phyloP scores from a whole-genome alignment of 2,888 invertebrate species.

The Acanthoscelides obtectus region DNA sequence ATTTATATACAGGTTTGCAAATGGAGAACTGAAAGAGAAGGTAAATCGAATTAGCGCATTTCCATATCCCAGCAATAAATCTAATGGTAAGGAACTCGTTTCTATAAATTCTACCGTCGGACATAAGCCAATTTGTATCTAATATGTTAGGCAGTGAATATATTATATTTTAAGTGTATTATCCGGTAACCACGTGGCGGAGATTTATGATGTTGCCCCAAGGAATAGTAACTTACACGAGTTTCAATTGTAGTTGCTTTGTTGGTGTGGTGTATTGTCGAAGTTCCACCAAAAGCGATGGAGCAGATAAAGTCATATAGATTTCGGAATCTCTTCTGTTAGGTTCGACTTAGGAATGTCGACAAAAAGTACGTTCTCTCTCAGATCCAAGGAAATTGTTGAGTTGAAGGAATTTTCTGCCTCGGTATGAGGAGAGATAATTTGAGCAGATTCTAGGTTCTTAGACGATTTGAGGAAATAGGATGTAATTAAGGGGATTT shows the following conservation, averaged over 20 bases:
- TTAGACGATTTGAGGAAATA: too few relatives aligned
- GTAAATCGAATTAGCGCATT: not conserved
- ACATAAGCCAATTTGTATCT: slow-evolving; percentile 21
- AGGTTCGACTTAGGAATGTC: too few relatives aligned
- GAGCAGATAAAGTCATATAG: too few relatives aligned
- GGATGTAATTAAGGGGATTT: too few relatives aligned
- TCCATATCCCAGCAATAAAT: slow-evolving; percentile 8
- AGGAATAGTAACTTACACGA: slow-evolving; percentile 9
- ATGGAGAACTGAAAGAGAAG: not conserved
- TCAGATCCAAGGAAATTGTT: too few relatives aligned
- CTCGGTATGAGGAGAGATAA: too few relatives aligned
- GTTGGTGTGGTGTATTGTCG: not conserved
- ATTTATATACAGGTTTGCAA: too few relatives aligned
- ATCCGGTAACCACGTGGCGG: slow-evolving; percentile 4
- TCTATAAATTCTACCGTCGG: slow-evolving; percentile 17
- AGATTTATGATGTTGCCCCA: slow-evolving; percentile 7
- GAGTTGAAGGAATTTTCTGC: too few relatives aligned
- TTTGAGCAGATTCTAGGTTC: too few relatives aligned
- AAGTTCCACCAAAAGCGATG: not conserved
- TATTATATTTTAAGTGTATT: slow-evolving; percentile 15
- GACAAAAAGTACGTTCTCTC: too few relatives aligned
- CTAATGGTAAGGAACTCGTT: slow-evolving; percentile 6
- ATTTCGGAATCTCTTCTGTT: too few relatives aligned
- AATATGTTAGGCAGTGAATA: slow-evolving; percentile 18
- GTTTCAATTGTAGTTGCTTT: not conserved